Base-by-base conservation (phyloP, 1,140 invertebrate genomes). In the Aphelenchoides besseyi region DNA sequence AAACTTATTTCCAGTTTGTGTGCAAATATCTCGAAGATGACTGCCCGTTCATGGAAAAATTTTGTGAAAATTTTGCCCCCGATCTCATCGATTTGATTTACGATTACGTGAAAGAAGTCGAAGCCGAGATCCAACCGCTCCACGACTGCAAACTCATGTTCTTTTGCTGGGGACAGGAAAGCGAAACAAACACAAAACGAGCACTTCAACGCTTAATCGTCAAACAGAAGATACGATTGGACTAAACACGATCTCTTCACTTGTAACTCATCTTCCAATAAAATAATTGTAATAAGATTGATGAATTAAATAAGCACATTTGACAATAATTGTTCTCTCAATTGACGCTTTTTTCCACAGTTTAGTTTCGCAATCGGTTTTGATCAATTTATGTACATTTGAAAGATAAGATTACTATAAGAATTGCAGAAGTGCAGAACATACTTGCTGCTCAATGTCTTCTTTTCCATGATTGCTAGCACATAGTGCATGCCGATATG, bases 71-170 rank as follows among this genome's bases (percentile, higher is more conserved):
- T 5, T 59, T 59, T 33, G 55, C 5, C 5, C 55, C 55, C 5
- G 18, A 5, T 8, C 18, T 59, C 18, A 59, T 59, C 55, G 55
- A 59, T 59, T 23, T 59, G 55, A 8, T 59, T 5, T 59, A 29
- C 23, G 18, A 28, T 5, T 59, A 59, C 55, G 23, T 59, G 5
- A 59, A 59, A 18, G 55, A 59, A 33, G 55, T 59, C 12, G 55
- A 59, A 5, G 55, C 5, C 5, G 55, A 59, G 55, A 59, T 59
- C 55, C 5, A 59, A 23, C 55, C 55, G 5, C 5, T 8, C 18
- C 55, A 59, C 55, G 55, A 59, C 55, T 59, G 55, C 55, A 59
- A 59, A 33, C 18, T 59, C 5, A 8, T 59, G 26, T 59, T 59
- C 18, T 8, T 33, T 5, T 59, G 55, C 55, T 59, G 55, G 55